phyloP scores from a whole-genome alignment of 2,797 vertebrate genomes.

The Arctocebus calabarensis region DNA sequence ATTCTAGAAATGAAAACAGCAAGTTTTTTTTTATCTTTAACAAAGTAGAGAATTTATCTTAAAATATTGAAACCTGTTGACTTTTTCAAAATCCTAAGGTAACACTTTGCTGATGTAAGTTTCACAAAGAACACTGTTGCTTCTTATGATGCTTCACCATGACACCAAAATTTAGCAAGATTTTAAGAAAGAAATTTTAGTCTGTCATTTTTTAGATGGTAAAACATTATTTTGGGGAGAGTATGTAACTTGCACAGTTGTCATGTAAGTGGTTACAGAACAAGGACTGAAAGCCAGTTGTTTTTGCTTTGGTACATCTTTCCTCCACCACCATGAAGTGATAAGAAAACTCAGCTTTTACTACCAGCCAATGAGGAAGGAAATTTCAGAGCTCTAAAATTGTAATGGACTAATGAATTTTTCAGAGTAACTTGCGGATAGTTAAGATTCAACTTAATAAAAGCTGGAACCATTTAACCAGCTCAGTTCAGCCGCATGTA shows the following conservation, averaged over 20 bases:
- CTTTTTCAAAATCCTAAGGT: not conserved
- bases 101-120: not conserved
- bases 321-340: not conserved
- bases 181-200: not conserved
- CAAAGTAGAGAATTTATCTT: not conserved
- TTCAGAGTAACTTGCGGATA: not conserved
- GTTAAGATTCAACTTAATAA: conserved; percentile 7
- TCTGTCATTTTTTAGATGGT: not conserved
- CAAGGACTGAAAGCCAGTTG: too few relatives aligned
- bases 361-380: not conserved
- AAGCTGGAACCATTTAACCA: not conserved
- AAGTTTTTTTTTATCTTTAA: not conserved
- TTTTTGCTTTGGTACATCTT: too few relatives aligned
- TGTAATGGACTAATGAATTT: conserved; percentile 27
- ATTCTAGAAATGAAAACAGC: conserved; percentile 1
- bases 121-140: not conserved
- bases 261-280: not conserved
- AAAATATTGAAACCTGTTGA: not conserved
- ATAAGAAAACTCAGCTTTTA: not conserved
- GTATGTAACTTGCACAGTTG: not conserved
- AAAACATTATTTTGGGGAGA: not conserved
- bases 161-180: not conserved
- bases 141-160: not conserved
- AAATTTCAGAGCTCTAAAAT: not conserved
- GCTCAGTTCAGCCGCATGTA: not conserved